Conservation (phyloP, 2,888 invertebrate genomes). For the Dynastes hyllus region DNA sequence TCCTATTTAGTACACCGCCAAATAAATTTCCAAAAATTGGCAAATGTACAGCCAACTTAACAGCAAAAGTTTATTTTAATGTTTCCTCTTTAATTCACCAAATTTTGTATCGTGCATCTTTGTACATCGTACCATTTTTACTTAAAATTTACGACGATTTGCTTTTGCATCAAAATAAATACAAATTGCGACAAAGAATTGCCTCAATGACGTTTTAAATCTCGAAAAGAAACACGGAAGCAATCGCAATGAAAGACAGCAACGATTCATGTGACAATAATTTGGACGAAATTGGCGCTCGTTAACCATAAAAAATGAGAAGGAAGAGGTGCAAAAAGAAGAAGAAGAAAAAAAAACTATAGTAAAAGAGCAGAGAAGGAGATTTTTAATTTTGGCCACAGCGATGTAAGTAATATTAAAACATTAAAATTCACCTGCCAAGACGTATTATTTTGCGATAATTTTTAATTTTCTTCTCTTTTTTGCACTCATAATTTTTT, state of each 20-base stretch:
- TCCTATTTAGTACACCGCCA: no score
- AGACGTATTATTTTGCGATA: conserved; percentile 46
- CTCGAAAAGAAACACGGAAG: background rate
- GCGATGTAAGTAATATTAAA: conserved; percentile 31
- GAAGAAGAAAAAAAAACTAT: background rate
- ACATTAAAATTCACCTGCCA: conserved; percentile 49
- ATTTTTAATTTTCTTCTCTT: conserved; percentile 44
- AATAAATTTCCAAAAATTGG: no score
- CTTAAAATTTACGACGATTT: no score
- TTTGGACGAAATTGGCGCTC: conserved; percentile 20
- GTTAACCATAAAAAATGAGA: conserved; percentile 4
- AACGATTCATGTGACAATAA: conserved; percentile 8
- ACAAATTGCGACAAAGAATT: background rate
- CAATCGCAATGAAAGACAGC: conserved; percentile 1
- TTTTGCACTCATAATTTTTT: conserved; percentile 38
- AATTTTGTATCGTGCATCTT: no score
- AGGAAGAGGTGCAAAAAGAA: conserved; percentile 2
- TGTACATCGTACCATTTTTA: no score
- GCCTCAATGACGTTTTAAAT: conserved; percentile 8
- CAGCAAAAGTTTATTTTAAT: no score
- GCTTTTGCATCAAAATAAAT: background rate
- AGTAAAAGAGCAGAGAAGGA: background rate
- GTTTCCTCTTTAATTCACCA: no score
- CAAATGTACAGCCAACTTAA: no score
- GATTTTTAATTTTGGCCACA: conserved; percentile 25